These are phyloP conservation scores for Motacilla alba DNA, from an alignment of 2,113 vertebrate species.

Conservation along the genomic window DNA sequence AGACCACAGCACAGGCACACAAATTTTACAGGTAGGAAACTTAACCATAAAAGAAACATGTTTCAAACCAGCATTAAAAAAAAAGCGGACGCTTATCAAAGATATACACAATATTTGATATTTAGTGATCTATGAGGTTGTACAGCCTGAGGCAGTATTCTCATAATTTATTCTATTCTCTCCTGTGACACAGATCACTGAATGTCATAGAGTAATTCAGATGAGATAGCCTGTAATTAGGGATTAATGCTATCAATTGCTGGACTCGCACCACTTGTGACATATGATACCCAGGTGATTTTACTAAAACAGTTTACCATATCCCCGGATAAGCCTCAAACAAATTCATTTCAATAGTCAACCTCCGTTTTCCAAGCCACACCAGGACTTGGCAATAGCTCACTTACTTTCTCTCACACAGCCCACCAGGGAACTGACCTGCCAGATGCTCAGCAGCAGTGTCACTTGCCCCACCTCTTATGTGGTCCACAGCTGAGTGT, in stretches of 20 bases:
- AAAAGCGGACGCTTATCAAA: background rate
- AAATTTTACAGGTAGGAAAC: background rate
- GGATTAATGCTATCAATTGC: background rate
- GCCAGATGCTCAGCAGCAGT: background rate
- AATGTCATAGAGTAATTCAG: background rate
- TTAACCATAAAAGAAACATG: background rate
- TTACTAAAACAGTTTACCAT: background rate
- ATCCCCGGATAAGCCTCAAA: background rate
- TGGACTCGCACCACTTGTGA: background rate
- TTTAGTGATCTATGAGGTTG: background rate
- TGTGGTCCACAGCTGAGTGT: background rate
- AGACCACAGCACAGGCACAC: background rate
- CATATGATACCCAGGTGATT: background rate
- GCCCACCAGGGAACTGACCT: background rate
- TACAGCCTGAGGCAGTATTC: background rate
- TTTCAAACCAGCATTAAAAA: background rate
- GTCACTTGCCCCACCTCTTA: background rate
- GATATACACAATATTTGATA: background rate
- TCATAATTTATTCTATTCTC: background rate
- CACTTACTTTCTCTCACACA: background rate
- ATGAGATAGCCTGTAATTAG: conserved; percentile 2
- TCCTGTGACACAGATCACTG: background rate
- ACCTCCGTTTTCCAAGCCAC: background rate
- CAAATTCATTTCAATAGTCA: background rate
- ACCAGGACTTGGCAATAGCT: background rate